Evolutionary conservation across 1,140 invertebrate genomes (phyloP).

Genomic region (Pomacea maculata): DNA sequence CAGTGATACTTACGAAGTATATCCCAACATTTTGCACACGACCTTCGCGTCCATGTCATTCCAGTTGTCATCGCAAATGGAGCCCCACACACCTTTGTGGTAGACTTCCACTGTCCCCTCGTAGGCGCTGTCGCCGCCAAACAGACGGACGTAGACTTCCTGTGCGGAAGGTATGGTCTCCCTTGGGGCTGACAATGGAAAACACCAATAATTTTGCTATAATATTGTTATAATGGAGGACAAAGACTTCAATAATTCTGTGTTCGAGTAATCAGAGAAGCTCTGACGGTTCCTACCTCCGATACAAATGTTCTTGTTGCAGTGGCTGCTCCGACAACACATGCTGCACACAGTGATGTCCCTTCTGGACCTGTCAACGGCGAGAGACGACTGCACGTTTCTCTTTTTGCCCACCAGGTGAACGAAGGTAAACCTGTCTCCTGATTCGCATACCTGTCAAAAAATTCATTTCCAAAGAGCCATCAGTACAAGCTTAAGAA

Average conservation of each 20-base stretch:
- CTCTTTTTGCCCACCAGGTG: slow-evolving; percentile 8
- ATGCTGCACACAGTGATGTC: slow-evolving; percentile 30
- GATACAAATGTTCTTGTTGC: slow-evolving; percentile 18
- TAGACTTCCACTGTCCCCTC: slow-evolving; percentile 76
- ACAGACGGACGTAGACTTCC: slow-evolving; percentile 33
- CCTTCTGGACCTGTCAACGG: slow-evolving; percentile 8
- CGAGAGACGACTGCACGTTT: slow-evolving; percentile 1
- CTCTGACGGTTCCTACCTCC: background rate
- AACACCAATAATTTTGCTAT: no score
- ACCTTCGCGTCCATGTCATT: slow-evolving; percentile 75
- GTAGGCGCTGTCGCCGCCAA: slow-evolving; percentile 28
- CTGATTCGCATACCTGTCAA: slow-evolving; percentile 18
- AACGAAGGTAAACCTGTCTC: background rate
- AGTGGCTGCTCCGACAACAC: slow-evolving; percentile 20
- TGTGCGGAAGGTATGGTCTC: slow-evolving; percentile 8
- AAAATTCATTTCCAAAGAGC: background rate
- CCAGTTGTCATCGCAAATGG: slow-evolving; percentile 81
- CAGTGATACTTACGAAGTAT: slow-evolving; percentile 26
- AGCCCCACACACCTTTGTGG: slow-evolving; percentile 75
- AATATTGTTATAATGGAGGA: no score
- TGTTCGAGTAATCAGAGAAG: background rate
- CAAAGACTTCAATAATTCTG: background rate
- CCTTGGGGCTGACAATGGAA: background rate
- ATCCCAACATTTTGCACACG: slow-evolving; percentile 76
- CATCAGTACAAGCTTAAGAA: no score